phyloP scores from a whole-genome alignment of 2,888 invertebrate species.

The Leistus spinibarbis region DNA sequence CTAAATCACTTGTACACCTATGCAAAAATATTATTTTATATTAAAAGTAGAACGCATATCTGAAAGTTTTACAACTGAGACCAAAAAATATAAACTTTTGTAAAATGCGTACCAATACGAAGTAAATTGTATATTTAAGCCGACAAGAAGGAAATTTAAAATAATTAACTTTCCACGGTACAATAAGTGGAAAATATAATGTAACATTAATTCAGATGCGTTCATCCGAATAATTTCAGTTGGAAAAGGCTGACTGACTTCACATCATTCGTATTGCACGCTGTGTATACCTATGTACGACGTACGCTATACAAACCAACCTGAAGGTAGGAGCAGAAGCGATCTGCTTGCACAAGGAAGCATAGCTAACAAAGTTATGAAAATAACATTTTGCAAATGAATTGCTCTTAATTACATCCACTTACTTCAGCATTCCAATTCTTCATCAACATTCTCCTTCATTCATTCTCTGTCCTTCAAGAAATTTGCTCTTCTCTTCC shows the following conservation, averaged over 20 bases:
- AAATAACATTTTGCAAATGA: slow-evolving; percentile 11
- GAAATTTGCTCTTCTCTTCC: background rate
- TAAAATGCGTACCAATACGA: background rate
- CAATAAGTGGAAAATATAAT: background rate
- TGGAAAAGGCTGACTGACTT: background rate
- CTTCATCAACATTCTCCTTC: background rate
- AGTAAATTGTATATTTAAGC: background rate
- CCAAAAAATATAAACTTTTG: background rate
- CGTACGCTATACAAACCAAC: background rate
- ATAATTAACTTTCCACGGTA: background rate
- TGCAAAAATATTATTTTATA: no score
- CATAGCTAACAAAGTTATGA: slow-evolving; percentile 6
- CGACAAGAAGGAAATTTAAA: background rate
- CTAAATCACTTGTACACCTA: no score
- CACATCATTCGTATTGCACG: background rate
- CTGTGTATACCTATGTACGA: background rate
- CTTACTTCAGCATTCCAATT: background rate
- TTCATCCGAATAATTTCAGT: background rate
- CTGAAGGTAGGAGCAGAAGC: background rate
- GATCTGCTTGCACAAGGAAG: background rate
- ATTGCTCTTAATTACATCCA: slow-evolving; percentile 1
- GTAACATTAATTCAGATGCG: background rate
- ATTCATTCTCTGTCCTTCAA: no score
- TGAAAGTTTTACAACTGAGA: background rate
- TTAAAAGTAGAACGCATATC: no score